Evolutionary conservation across 2,797 vertebrate species (phyloP).

Genomic region (Morus bassanus): DNA sequence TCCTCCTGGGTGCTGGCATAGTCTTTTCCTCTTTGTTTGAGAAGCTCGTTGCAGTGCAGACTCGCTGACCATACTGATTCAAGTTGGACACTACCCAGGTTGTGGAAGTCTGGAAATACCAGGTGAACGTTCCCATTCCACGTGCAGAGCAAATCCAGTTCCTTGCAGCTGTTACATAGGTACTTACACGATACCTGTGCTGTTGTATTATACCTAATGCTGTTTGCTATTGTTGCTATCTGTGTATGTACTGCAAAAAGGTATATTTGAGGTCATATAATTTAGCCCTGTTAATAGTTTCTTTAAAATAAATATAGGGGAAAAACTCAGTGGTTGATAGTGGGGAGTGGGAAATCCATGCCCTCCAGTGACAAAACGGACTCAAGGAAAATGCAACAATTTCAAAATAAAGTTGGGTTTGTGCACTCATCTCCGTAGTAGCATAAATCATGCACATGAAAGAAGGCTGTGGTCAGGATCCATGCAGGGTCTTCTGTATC

Average conservation of each 20-base stretch:
- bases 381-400: not conserved
- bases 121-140: not conserved
- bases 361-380: not conserved
- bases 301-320: not conserved
- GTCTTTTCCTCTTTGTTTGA: not conserved
- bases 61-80: not conserved
- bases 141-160: not conserved
- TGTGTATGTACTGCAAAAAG: not conserved
- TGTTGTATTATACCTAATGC: not conserved
- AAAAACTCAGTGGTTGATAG: not conserved
- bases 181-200: not conserved
- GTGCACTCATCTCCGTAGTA: not conserved
- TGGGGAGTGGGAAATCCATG: not conserved
- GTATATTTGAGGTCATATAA: not conserved
- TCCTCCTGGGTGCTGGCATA: not conserved
- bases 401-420: not conserved
- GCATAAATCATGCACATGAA: not conserved
- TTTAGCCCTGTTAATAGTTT: not conserved
- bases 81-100: not conserved
- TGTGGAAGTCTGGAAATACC: not conserved
- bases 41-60: not conserved
- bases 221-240: not conserved
- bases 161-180: not conserved
- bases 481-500: not conserved
- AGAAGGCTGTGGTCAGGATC: not conserved